A percentile compares a stretch with the other conserved stretches of the same genome.
These are phyloP conservation scores for Chauna torquata DNA, from an alignment of 2,113 vertebrate genomes.

Conservation along the genomic window DNA sequence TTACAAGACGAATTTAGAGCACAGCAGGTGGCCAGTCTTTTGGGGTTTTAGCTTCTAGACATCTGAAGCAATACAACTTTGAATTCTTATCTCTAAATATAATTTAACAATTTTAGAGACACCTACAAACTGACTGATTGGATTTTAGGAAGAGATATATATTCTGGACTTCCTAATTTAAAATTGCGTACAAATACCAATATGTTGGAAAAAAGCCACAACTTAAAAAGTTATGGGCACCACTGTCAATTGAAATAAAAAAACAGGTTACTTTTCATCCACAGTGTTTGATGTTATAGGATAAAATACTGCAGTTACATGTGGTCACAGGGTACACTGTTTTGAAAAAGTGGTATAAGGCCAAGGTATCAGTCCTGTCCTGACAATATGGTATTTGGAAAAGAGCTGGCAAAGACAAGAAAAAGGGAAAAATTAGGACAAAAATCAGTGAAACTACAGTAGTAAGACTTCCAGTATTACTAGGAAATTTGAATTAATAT, in stretches of 20 bases:
- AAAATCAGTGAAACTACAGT: neutral
- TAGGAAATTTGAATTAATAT: neutral
- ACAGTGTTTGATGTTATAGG: neutral
- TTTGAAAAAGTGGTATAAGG: neutral
- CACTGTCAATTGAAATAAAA: neutral
- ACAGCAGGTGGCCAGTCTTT: neutral
- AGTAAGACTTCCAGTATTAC: neutral
- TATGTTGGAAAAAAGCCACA: neutral
- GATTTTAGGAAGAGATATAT: neutral
- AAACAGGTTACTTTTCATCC: neutral
- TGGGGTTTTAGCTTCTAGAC: neutral
- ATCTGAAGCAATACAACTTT: neutral
- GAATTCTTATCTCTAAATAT: neutral
- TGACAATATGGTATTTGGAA: neutral
- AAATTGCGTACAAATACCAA: neutral
- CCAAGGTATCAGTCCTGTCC: neutral
- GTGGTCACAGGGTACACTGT: neutral
- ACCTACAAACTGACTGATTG: neutral
- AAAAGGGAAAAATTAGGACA: neutral
- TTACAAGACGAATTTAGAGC: neutral
- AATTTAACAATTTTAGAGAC: neutral
- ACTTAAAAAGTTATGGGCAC: neutral
- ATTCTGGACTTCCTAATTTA: neutral
- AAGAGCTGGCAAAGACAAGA: neutral
- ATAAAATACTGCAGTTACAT: neutral